Evolutionary conservation across 2,113 vertebrate species (phyloP), one percentile per base, ranked within the genome.

Genomic region (Atlantisia rogersi): DNA sequence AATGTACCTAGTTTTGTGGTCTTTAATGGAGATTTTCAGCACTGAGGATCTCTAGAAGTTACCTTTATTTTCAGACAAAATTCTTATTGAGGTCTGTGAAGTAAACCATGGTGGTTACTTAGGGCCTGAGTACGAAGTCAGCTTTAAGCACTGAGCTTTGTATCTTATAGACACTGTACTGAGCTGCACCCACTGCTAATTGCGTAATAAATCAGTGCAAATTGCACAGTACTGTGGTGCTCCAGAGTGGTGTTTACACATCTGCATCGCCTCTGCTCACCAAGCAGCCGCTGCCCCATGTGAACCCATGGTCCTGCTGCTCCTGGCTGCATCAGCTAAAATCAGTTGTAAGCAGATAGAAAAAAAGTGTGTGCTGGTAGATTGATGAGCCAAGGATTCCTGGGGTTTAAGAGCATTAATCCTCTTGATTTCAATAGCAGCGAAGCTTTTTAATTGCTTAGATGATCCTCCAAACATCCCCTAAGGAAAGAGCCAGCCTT

Each of bases 121-220:
- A 86, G 42, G n/a, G 22, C 40, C 18, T 21, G 71, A 50, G 24
- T 60, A 71, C 3, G 3, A 93, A 92, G 32, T 84, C 37, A 44
- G 40, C 48, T 64, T 78, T 60, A 71, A 86, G 44, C 26, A 35
- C 64, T 56, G 76, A 75, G 56, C 18, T 83, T 63, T 88, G 59
- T 48, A 18, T 84, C 42, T 86, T 0, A 0, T 13, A 53, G 12
- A 12, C n/a, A n/a, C 71, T 63, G 76, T 17, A n/a, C 60, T 64
- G 76, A 86, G 73, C 62, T 82, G 39, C 53, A 84, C 88, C 60
- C 58, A 40, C 19, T 2, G 2, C 83, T 94, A 88, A 95, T 93
- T 94, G 86, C 2, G 4, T 82, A 78, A 93, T 90, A 84, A 92
- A 94, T 90, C 90, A 88, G 80, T 84, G 53, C 40, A 86, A 92